Evolutionary conservation across 2,888 invertebrate species (phyloP), one percentile per base, ranked within the genome.

Genomic region (Thyatira batis): DNA sequence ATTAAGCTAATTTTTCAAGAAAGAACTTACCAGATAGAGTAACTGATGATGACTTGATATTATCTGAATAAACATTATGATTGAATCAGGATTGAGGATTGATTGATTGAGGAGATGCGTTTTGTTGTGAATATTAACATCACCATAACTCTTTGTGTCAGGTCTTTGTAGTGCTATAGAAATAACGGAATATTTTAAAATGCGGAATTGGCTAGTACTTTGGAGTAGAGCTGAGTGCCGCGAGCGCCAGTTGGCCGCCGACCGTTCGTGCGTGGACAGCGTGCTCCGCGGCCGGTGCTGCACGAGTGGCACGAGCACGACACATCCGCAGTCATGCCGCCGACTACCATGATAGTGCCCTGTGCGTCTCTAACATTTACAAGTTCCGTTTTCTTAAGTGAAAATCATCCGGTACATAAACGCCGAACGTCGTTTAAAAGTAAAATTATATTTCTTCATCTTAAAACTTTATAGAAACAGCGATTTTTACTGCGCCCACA

Each of bases 321-420:
- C 17, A 39, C 72, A 68, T 73, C 78, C 80, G 82, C 81, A 85
- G 82, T 75, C 84, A 92, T 92, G 92, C 92, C 92, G 82, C 92
- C 92, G 69, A 91, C 91, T 63, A 88, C 92, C 70, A 91, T 90
- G 88, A 86, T 92, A 79, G 91, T 92, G 81, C 90, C 88, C 80
- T 92, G 91, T 91, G 84, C 87, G 92, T 92, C 76, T 75, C 60
- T 59, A 67, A 65, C 54, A 56, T 67, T 69, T 68, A 53, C 56
- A 60, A 55, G 43, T 55, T 57, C 52, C 57, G 44, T 53, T 58
- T 58, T 57, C 45, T 53, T 72, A 56, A 65, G 66, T 73, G 60
- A 69, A 64, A 65, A 63, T 49, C 43, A 65, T 43, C 54, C 49
- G 11, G 11, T 48, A n/a, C 46, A 25, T 48, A 27, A 17, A 9